Evolutionary conservation across 1,140 invertebrate species (phyloP), one percentile per base, ranked within the genome.

Genomic region (Drosophila ohnishii): DNA sequence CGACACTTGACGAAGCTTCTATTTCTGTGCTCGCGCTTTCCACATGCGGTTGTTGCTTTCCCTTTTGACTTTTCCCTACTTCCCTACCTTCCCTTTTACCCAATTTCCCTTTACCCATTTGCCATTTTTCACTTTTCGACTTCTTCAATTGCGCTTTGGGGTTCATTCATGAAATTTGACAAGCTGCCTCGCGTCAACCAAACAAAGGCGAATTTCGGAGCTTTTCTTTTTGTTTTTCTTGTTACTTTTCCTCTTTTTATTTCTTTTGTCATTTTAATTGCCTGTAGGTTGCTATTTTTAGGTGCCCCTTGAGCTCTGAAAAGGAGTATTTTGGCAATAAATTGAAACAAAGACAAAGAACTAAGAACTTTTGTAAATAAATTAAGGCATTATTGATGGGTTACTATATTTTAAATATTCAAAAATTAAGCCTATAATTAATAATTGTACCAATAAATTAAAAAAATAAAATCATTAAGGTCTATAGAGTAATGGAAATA

Each of bases 111-210:
- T 69, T 62, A 11, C 19, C 40, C 45, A 19, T 50, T 40, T 50
- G 48, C 39, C 56, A 39, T 35, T 57, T 63, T 53, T 58, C 22
- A 25, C 61, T 76, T 76, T 67, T 37, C 57, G 64, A 51, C 53
- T 59, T 66, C 79, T 79, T 86, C 75, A 83, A 87, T 79, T 82
- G 75, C 70, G 64, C 70, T 50, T 25, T 39, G 25, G 65, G 57
- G 75, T 87, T 83, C 83, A 86, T 86, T 86, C 83, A 86, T 86
- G 83, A 83, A 86, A 79, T 75, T 87, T 83, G 83, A 87, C 79
- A 87, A 70, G 59, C 66, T 57, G 71, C 75, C 82, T 64, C 50
- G 48, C 39, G 47, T 50, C 44, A 53, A 61, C 48, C 58, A 70
- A 86, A 86, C 74, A 78, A 74, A 67, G 77, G 72, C 73, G 60